These are phyloP conservation scores for Vimba vimba DNA, from an alignment of 2,113 vertebrate species.

Conservation along the genomic window DNA sequence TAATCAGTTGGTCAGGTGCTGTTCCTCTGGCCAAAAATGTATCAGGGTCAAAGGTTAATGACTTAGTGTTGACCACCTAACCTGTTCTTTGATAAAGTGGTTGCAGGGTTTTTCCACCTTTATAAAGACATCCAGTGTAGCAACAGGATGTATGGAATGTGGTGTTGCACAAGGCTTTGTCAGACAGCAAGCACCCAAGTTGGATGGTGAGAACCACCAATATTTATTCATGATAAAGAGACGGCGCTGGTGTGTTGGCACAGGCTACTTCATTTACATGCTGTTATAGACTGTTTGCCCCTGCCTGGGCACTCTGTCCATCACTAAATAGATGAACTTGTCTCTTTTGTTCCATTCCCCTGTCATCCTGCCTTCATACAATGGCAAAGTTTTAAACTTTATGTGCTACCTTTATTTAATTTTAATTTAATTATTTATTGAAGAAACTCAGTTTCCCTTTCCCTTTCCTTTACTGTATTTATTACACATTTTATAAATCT, in stretches of 20 bases:
- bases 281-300: constrained; percentile 78
- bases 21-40: constrained; percentile 50
- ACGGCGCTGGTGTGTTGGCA: constrained; percentile 74
- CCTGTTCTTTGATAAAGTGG: constrained; percentile 71
- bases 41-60: constrained; percentile 74
- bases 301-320: constrained; percentile 67
- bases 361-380: constrained; percentile 58
- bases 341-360: constrained; percentile 63
- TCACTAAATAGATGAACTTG: constrained; percentile 74
- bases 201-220: constrained; percentile 72
- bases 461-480: too few species aligned
- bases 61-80: constrained; percentile 72
- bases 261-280: constrained; percentile 82
- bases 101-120: constrained; percentile 43
- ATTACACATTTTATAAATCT: too few species aligned
- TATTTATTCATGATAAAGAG: constrained; percentile 83
- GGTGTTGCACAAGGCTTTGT: constrained; percentile 58
- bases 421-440: neutral
- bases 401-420: neutral
- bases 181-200: constrained; percentile 60
- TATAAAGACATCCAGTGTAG: constrained; percentile 59
- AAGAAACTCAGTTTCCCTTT: neutral
- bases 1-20: constrained; percentile 56
- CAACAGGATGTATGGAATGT: constrained; percentile 72
- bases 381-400: neutral